Conservation (phyloP, 2,113 vertebrate genomes). For the Noturus placidus region DNA sequence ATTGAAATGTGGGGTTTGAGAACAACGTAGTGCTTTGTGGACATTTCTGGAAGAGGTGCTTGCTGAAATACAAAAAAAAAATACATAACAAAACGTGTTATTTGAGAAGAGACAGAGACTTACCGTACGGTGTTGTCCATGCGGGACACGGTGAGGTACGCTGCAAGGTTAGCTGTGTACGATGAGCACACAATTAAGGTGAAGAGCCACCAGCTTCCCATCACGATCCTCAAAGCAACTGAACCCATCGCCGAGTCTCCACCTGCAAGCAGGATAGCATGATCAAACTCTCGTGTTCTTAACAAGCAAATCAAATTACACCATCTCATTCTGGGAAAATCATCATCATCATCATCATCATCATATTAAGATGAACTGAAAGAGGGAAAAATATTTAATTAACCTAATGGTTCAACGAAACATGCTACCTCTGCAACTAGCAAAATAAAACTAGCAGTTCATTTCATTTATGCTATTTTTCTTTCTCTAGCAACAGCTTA, state of each 20-base stretch:
- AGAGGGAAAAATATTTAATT: background rate
- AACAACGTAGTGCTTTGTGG: background rate
- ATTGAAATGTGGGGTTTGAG: background rate
- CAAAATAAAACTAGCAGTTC: background rate
- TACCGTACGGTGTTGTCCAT: conserved; percentile 89
- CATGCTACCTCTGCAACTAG: background rate
- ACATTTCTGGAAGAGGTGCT: background rate
- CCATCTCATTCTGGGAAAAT: background rate
- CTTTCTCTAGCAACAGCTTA: background rate
- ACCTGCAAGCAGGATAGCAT: conserved; percentile 66
- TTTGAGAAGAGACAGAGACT: conserved; percentile 18
- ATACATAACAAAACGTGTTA: background rate
- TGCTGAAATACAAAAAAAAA: background rate
- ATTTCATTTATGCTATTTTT: background rate
- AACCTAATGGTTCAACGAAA: background rate
- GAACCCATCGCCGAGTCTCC: conserved; percentile 84
- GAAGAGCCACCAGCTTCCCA: conserved; percentile 99
- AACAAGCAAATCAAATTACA: background rate
- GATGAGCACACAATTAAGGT: conserved; percentile 96
- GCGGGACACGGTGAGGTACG: conserved; percentile 91
- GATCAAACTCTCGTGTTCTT: background rate
- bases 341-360: too few relatives aligned
- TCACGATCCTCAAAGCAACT: conserved; percentile 91
- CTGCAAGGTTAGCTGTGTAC: conserved; percentile 94
- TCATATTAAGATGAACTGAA: background rate